Conservation (phyloP, 2,113 vertebrate species). For the Okapia johnstoni region DNA sequence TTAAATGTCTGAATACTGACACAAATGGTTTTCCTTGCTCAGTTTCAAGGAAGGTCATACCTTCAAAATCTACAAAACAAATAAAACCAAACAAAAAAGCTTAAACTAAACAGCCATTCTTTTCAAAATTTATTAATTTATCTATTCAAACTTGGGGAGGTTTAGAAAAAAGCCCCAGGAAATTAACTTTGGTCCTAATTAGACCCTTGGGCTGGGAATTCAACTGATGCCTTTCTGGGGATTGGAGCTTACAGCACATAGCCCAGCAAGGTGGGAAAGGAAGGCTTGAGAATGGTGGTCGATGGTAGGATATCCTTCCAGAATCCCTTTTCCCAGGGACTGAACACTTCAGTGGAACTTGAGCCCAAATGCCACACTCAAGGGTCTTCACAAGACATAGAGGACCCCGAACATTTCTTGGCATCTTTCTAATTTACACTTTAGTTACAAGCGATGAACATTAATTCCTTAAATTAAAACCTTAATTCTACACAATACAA, state of each 20-base stretch:
- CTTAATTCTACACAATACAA: neutral
- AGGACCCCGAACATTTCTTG: neutral
- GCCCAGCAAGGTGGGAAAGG: neutral
- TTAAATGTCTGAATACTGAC: slow-evolving; percentile 88
- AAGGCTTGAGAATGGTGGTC: neutral
- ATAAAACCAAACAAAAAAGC: neutral
- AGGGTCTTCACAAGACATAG: neutral
- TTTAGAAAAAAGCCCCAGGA: neutral
- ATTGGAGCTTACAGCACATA: neutral
- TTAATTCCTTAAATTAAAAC: neutral
- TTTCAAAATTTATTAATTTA: slow-evolving; percentile 2
- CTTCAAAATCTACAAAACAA: slow-evolving; percentile 83
- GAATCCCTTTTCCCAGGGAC: neutral
- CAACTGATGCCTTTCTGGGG: neutral
- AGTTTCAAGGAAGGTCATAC: slow-evolving; percentile 86
- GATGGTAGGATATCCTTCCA: neutral
- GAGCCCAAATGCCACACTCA: neutral
- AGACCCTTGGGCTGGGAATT: neutral
- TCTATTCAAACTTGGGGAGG: neutral
- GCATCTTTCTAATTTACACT: neutral
- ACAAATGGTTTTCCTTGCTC: slow-evolving; percentile 87
- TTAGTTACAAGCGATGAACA: neutral
- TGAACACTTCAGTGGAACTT: neutral
- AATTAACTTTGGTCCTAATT: neutral
- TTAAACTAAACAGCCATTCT: slow-evolving; percentile 20